Evolutionary conservation across 2,888 invertebrate genomes (phyloP).

Genomic region (Acanthococcus lagerstroemiae): DNA sequence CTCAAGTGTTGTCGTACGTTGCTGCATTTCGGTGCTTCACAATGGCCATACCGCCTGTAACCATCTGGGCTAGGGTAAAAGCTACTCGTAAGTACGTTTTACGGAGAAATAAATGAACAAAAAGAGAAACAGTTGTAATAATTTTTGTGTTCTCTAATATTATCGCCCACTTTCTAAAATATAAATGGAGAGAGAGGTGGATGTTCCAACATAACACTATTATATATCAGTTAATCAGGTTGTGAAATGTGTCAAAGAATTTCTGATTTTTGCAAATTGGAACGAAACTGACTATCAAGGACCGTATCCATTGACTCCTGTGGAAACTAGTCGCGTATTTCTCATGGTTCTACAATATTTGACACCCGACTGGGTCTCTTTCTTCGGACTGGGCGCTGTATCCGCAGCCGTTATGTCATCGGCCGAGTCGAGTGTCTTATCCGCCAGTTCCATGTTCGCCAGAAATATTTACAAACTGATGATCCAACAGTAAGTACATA

Average conservation of each 20-base stretch:
- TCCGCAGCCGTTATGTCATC: slow-evolving; percentile 99
- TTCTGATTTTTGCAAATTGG: slow-evolving; percentile 69
- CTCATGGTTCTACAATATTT: slow-evolving; percentile 95
- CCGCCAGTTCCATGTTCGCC: slow-evolving; percentile 98
- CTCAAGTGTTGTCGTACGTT: slow-evolving; percentile 88
- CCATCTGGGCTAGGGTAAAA: slow-evolving; percentile 95
- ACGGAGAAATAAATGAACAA: no score
- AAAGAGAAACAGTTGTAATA: background rate
- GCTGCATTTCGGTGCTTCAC: slow-evolving; percentile 91
- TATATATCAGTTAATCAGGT: no score
- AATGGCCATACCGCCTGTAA: slow-evolving; percentile 93
- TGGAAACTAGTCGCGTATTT: slow-evolving; percentile 85
- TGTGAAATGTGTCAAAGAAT: no score
- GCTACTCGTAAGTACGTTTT: slow-evolving; percentile 77
- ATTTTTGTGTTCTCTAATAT: no score
- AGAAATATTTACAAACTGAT: slow-evolving; percentile 96
- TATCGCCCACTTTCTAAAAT: no score
- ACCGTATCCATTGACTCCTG: slow-evolving; percentile 59
- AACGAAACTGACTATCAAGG: slow-evolving; percentile 81
- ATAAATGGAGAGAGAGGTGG: no score
- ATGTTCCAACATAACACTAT: no score
- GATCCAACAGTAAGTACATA: slow-evolving; percentile 72
- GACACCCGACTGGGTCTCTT: slow-evolving; percentile 90
- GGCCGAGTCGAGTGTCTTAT: slow-evolving; percentile 94
- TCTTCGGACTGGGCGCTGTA: slow-evolving; percentile 95